Evolutionary conservation across 2,888 invertebrate species (phyloP).

Genomic region (Coelinius sp.): DNA sequence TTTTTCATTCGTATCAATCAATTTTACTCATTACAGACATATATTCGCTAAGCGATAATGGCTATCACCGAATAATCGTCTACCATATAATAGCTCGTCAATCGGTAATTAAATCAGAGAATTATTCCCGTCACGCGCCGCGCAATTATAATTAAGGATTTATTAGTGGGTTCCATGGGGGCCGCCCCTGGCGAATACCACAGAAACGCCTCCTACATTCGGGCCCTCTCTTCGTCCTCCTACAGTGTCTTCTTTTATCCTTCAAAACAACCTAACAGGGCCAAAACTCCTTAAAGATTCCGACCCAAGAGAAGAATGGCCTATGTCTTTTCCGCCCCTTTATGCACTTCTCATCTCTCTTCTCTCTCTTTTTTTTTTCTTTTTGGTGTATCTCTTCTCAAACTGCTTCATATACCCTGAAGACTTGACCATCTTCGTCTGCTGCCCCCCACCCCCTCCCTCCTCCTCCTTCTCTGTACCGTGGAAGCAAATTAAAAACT

Average conservation of each 20-base stretch:
- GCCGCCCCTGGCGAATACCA: conserved; percentile 61
- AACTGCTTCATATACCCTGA: conserved; percentile 19
- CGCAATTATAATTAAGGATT: conserved; percentile 71
- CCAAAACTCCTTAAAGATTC: conserved; percentile 66
- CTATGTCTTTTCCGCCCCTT: conserved; percentile 42
- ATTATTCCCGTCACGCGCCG: conserved; percentile 70
- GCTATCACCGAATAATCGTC: background rate
- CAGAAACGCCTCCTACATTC: conserved; percentile 61
- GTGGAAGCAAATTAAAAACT: conserved; percentile 71
- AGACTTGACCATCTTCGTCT: conserved; percentile 21
- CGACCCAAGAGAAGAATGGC: conserved; percentile 45
- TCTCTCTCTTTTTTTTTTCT: conserved; percentile 27
- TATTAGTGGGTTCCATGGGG: conserved; percentile 65
- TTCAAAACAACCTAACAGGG: conserved; percentile 65
- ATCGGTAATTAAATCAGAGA: conserved; percentile 70
- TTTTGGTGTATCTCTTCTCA: conserved; percentile 14
- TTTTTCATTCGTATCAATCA: background rate
- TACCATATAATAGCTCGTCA: conserved; percentile 58
- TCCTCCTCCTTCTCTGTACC: conserved; percentile 50
- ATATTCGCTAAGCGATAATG: background rate
- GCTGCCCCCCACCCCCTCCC: too few relatives aligned
- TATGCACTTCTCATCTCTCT: conserved; percentile 34
- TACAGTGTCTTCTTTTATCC: conserved; percentile 56
- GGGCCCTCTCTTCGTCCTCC: conserved; percentile 57
- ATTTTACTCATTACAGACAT: too few relatives aligned